These are phyloP conservation scores for Nymphalis io DNA, from an alignment of 1,140 invertebrate genomes.

Conservation along the genomic window DNA sequence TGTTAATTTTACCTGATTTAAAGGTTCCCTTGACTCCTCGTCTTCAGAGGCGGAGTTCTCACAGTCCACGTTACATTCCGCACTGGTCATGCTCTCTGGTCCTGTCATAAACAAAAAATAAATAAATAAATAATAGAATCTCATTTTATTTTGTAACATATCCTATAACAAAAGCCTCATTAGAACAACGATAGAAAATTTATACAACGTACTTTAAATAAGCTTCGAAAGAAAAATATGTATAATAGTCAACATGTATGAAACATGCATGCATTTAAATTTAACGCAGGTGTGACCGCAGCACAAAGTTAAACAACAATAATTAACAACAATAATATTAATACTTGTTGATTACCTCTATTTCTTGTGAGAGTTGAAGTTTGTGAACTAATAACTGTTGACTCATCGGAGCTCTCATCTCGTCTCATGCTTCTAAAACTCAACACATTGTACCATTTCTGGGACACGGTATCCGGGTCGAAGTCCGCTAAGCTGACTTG, in stretches of 20 bases:
- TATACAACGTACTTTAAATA: too few relatives aligned
- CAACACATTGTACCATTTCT: conserved; percentile 97
- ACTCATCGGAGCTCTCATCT: conserved; percentile 98
- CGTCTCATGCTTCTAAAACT: conserved; percentile 93
- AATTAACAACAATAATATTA: too few relatives aligned
- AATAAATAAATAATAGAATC: background rate
- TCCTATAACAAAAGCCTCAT: too few relatives aligned
- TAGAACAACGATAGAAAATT: too few relatives aligned
- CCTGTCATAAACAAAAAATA: conserved; percentile 42
- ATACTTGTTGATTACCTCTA: too few relatives aligned
- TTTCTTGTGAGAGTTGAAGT: conserved; percentile 97
- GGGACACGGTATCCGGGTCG: conserved; percentile 88
- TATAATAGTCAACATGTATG: too few relatives aligned
- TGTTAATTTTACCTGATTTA: conserved; percentile 63
- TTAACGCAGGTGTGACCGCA: too few relatives aligned
- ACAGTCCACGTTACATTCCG: conserved; percentile 72
- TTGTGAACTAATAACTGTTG: conserved; percentile 97
- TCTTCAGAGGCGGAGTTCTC: conserved; percentile 77
- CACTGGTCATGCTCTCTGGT: conserved; percentile 72
- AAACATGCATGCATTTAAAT: too few relatives aligned
- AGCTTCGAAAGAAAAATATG: too few relatives aligned
- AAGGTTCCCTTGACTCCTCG: conserved; percentile 71
- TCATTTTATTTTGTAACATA: too few relatives aligned
- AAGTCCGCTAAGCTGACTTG: conserved; percentile 98
- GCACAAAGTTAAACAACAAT: too few relatives aligned